These are phyloP conservation scores for Cistogaster globosa DNA, from an alignment of 2,888 invertebrate genomes.

Conservation along the genomic window DNA sequence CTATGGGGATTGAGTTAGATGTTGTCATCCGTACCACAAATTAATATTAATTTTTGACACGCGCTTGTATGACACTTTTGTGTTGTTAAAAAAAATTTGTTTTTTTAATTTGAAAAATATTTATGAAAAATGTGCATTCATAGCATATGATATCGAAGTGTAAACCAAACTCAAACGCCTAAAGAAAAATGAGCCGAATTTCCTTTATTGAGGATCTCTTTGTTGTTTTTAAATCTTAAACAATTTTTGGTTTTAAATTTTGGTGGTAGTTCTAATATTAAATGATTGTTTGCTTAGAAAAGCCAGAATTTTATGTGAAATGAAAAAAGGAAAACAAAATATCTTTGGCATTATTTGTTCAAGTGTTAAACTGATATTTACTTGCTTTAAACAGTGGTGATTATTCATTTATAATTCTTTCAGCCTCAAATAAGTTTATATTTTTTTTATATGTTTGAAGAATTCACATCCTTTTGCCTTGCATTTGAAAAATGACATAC, in stretches of 20 bases:
- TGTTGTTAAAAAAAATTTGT: conserved; percentile 9
- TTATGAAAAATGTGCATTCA: background rate
- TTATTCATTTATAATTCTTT: conserved; percentile 54
- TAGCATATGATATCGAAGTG: conserved; percentile 65
- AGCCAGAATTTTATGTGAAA: background rate
- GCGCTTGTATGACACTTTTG: conserved; percentile 77
- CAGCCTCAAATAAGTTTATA: conserved; percentile 41
- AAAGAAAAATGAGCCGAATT: conserved; percentile 78
- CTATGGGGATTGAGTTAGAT: conserved; percentile 33
- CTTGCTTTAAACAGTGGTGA: conserved; percentile 45
- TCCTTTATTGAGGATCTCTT: conserved; percentile 66
- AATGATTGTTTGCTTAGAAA: too few relatives aligned
- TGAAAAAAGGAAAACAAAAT: conserved; percentile 65
- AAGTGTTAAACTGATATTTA: conserved; percentile 78
- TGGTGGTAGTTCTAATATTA: conserved; percentile 62
- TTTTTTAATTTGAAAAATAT: conserved; percentile 15
- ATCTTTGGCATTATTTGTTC: conserved; percentile 77
- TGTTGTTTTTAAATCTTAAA: conserved; percentile 70
- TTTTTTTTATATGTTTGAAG: conserved; percentile 20
- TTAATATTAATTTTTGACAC: conserved; percentile 82
- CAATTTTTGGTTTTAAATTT: conserved; percentile 79
- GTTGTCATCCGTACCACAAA: conserved; percentile 80
- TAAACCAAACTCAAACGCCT: conserved; percentile 64
- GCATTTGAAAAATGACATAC: conserved; percentile 80
- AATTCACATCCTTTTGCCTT: conserved; percentile 42